Base-by-base conservation (phyloP, 2,888 invertebrate species). In the Pheosia tremula region DNA sequence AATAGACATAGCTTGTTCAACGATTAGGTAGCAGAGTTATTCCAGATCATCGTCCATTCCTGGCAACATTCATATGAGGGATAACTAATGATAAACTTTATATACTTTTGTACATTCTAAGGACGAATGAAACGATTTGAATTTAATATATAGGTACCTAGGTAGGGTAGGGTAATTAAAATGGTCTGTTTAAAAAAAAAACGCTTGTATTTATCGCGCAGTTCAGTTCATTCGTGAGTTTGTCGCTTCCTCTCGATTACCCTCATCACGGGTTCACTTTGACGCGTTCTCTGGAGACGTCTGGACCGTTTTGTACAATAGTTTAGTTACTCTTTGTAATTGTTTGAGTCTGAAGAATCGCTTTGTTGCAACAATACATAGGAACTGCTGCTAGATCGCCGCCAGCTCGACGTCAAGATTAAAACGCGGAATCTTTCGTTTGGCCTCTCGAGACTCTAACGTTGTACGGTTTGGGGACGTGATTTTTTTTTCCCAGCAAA, bases 301-400 rank as follows among this genome's bases (percentile, higher is more conserved):
- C n/a, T 9, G 24, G 11, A 37, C 37, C 38, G 53, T 54, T 53
- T 54, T 54, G 24, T 36, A 8, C 24, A 36, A 54, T 54, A 54
- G 53, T 54, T 52, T 54, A 50, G 50, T 50, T 50, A 38, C 53
- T 37, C 38, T 9, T 38, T 53, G 53, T 53, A 38, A 53, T 53
- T 53, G 37, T 53, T 53, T 37, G 10, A 11, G 37, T 37, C 50
- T 36, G 37, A 24, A 24, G 24, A 53, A 53, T 37, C 10, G 52
- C 9, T 53, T 53, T 50, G 13, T 53, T 53, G 53, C 37, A 37
- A 53, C 11, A 38, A 53, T 53, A 53, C 11, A 53, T 53, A 37
- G 37, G 53, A 5, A 10, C 37, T 5, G 37, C 53, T 53, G 37
- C 53, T 53, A 8, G 8, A 53, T 37, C 53, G 10, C 36, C 37